These are phyloP conservation scores for Luidia sarsii DNA, from an alignment of 53 echinoderm and acorn worm genomes.

Conservation along the genomic window DNA sequence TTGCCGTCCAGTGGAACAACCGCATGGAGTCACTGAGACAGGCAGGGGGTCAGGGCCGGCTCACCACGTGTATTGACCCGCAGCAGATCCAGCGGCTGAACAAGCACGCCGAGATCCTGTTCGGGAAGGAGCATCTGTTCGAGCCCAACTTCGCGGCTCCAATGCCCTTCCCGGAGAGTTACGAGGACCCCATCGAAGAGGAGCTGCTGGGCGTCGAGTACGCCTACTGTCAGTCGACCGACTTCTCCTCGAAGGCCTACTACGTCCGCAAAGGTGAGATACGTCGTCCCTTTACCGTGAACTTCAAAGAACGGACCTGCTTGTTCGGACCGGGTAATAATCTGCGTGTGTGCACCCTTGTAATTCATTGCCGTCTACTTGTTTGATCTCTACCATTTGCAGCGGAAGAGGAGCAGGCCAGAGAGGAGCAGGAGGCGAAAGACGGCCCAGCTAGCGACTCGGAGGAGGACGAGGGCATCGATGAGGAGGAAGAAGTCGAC, in stretches of 20 bases:
- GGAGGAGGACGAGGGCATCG: no score
- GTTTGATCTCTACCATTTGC: no score
- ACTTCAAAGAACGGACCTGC: no score
- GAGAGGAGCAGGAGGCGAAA: no score
- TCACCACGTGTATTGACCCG: constrained; percentile 48
- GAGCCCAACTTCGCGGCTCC: constrained; percentile 68
- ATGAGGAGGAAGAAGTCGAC: no score
- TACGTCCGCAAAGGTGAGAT: constrained; percentile 38
- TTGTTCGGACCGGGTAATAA: no score
- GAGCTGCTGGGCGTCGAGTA: constrained; percentile 73
- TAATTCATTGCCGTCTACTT: no score
- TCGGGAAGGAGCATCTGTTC: constrained; percentile 66
- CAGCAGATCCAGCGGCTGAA: constrained; percentile 58
- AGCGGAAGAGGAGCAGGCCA: no score
- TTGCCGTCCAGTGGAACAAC: constrained; percentile 65
- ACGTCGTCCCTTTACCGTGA: no score
- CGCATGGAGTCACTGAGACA: constrained; percentile 59
- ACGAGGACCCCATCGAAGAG: constrained; percentile 49
- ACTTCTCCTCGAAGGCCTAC: constrained; percentile 55
- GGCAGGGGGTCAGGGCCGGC: constrained; percentile 59
- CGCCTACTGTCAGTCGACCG: constrained; percentile 69
- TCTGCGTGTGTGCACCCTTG: no score
- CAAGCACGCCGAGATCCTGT: constrained; percentile 56
- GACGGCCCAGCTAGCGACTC: no score
- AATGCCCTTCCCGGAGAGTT: constrained; percentile 48